Evolutionary conservation across 2,888 invertebrate genomes (phyloP).

Genomic region (Megaustenia siamemsis): DNA sequence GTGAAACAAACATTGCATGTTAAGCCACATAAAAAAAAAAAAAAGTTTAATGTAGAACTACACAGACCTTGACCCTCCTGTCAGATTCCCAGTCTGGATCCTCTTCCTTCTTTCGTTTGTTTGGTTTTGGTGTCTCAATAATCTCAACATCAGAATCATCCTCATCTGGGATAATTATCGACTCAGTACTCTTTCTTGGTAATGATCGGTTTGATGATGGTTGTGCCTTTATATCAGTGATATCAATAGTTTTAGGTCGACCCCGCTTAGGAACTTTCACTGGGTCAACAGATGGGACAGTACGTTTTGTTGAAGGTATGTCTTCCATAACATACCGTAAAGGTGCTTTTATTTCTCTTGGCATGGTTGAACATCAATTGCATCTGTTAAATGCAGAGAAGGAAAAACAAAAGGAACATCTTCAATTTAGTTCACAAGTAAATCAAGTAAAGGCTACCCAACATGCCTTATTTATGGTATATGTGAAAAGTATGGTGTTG

Average conservation of each 20-base stretch:
- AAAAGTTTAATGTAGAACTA: not conserved
- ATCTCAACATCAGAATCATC: constrained; percentile 48
- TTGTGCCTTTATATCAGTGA: not conserved
- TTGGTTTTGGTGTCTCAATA: constrained; percentile 31
- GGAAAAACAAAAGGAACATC: not conserved
- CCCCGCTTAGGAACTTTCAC: not conserved
- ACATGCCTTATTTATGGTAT: too few species aligned
- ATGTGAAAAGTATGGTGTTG: too few species aligned
- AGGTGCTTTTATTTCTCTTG: constrained; percentile 46
- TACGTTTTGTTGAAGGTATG: not conserved
- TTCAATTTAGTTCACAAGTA: not conserved
- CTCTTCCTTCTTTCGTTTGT: constrained; percentile 33
- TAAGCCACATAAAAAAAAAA: not conserved
- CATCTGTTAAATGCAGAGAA: not conserved
- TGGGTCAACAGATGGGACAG: not conserved
- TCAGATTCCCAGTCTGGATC: constrained; percentile 44
- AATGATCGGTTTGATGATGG: not conserved
- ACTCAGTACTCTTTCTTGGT: constrained; percentile 13
- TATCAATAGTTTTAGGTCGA: constrained; percentile 7
- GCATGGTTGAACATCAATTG: constrained; percentile 54
- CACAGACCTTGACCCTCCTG: not conserved
- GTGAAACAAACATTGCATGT: not conserved
- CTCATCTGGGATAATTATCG: constrained; percentile 40
- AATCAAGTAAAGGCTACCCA: too few species aligned
- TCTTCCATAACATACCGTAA: constrained; percentile 29